A percentile compares a stretch with the other conserved stretches of the same genome.
Conservation (phyloP, 2,113 vertebrate genomes). For the Esox niger region DNA sequence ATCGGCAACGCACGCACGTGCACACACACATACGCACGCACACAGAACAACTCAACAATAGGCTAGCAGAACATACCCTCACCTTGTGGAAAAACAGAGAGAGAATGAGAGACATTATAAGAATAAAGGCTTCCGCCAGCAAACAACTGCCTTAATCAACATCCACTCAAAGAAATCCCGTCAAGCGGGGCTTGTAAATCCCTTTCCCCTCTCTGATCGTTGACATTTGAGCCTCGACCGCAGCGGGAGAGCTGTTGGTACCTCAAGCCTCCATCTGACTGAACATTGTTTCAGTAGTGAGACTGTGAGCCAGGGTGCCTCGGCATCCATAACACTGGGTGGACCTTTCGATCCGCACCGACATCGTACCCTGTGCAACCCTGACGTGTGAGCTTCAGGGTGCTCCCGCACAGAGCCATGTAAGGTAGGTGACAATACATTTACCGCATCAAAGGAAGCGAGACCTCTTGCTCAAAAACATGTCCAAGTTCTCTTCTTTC, state of each 20-base stretch:
- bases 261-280: constrained; percentile 53
- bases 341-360: too few species aligned
- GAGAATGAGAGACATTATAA: too few species aligned
- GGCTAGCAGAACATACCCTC: constrained; percentile 21
- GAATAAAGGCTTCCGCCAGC: too few species aligned
- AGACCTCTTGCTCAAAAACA: too few species aligned
- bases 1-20: neutral
- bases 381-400: too few species aligned
- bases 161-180: constrained; percentile 47
- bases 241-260: constrained; percentile 40
- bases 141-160: constrained; percentile 53
- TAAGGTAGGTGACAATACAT: too few species aligned
- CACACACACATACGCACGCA: constrained; percentile 21
- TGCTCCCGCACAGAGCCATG: too few species aligned
- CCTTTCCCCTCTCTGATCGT: constrained; percentile 44
- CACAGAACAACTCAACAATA: constrained; percentile 66
- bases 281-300: constrained; percentile 41
- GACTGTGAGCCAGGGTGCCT: neutral
- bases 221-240: constrained; percentile 62
- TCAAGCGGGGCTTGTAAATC: constrained; percentile 33
- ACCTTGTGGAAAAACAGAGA: constrained; percentile 55
- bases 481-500: neutral
- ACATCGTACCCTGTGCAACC: too few species aligned
- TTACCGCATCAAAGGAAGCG: too few species aligned
- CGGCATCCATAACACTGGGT: too few species aligned